phyloP scores from a whole-genome alignment of 2,888 invertebrate genomes.

The Gisinianus flammeolus region DNA sequence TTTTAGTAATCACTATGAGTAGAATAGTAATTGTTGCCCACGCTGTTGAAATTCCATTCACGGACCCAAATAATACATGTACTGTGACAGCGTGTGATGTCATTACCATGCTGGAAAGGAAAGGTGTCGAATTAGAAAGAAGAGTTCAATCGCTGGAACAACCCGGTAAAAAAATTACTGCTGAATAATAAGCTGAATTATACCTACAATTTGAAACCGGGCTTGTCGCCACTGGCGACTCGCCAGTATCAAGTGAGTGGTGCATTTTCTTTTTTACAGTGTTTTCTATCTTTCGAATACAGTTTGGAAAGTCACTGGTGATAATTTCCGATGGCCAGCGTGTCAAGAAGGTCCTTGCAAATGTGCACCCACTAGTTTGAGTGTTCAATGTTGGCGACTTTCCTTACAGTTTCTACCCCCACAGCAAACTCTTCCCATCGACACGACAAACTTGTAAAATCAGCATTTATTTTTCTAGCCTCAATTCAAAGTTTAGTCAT shows the following conservation, averaged over 20 bases:
- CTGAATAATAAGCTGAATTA: not conserved
- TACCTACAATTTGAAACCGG: not conserved
- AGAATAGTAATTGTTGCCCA: no score
- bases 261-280: not conserved
- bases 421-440: slow-evolving; percentile 51
- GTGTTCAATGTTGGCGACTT: slow-evolving; percentile 51
- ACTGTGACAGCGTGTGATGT: slow-evolving; percentile 41
- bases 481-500: not conserved
- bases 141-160: slow-evolving; percentile 53
- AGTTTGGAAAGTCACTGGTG: slow-evolving; percentile 53
- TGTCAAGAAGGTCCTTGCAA: slow-evolving; percentile 53
- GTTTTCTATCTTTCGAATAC: not conserved
- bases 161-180: slow-evolving; percentile 41
- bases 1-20: no score
- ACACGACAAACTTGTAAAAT: slow-evolving; percentile 50
- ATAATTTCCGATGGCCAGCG: slow-evolving; percentile 52
- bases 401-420: slow-evolving; percentile 46
- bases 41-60: slow-evolving; percentile 4
- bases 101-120: slow-evolving; percentile 26
- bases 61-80: not conserved
- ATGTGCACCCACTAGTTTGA: slow-evolving; percentile 48
- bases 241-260: no score
- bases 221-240: no score
- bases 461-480: not conserved
- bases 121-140: slow-evolving; percentile 31